These are phyloP conservation scores for Salpingus planirostris DNA, from an alignment of 2,888 invertebrate species.

Conservation along the genomic window DNA sequence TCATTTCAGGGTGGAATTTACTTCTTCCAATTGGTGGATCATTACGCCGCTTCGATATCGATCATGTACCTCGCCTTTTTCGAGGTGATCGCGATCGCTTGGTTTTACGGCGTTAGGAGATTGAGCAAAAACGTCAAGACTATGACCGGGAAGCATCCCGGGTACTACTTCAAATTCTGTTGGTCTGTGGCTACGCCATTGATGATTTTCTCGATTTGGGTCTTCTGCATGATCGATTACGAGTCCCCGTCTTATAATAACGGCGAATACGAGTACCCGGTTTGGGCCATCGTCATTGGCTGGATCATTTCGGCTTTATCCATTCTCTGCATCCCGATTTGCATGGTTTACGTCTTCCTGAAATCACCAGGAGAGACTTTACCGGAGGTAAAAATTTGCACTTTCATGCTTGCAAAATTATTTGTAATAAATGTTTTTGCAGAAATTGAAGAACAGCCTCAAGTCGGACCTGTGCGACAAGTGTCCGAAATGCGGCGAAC, in stretches of 20 bases:
- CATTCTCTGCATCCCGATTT: slow-evolving; percentile 75
- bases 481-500: slow-evolving; percentile 63
- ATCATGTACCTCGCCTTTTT: slow-evolving; percentile 90
- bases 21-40: slow-evolving; percentile 86
- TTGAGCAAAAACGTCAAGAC: slow-evolving; percentile 77
- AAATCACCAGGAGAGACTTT: slow-evolving; percentile 63
- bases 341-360: slow-evolving; percentile 63
- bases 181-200: slow-evolving; percentile 78
- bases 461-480: slow-evolving; percentile 65
- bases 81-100: slow-evolving; percentile 83
- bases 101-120: slow-evolving; percentile 81
- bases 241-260: slow-evolving; percentile 77
- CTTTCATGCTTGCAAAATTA: slow-evolving; percentile 1
- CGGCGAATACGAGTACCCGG: slow-evolving; percentile 68
- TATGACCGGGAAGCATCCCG: slow-evolving; percentile 79
- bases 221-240: slow-evolving; percentile 82
- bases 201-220: slow-evolving; percentile 76
- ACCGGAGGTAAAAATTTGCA: slow-evolving; percentile 51
- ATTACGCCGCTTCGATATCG: slow-evolving; percentile 86
- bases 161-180: slow-evolving; percentile 74
- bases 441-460: slow-evolving; percentile 70
- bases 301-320: slow-evolving; percentile 81
- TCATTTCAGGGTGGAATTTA: slow-evolving; percentile 72
- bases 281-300: slow-evolving; percentile 78
- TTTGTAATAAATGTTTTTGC: slow-evolving; percentile 31